phyloP scores from a whole-genome alignment of 2,113 vertebrate genomes.

The Lophochroa leadbeateri region DNA sequence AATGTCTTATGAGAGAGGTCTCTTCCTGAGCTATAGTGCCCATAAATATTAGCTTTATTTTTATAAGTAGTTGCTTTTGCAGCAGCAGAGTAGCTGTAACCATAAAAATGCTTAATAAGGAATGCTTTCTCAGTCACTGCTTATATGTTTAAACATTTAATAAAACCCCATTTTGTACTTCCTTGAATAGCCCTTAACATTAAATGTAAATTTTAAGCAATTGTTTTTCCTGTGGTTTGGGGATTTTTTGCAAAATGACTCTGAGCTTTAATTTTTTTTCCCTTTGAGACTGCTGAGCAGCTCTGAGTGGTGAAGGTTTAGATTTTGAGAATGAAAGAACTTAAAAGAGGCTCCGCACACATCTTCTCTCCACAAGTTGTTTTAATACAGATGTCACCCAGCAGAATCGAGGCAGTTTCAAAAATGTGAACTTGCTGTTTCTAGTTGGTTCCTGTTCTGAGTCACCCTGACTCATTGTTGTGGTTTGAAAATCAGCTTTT shows the following conservation, averaged over 20 bases:
- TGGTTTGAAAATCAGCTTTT: background rate
- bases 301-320: background rate
- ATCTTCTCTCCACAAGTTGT: background rate
- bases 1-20: conserved; percentile 18
- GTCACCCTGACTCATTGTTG: background rate
- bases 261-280: background rate
- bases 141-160: conserved; percentile 70
- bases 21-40: conserved; percentile 29
- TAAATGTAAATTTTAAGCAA: conserved; percentile 72
- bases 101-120: conserved; percentile 73
- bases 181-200: conserved; percentile 62
- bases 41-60: conserved; percentile 61
- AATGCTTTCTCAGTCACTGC: conserved; percentile 46
- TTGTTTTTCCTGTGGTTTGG: conserved; percentile 44
- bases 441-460: background rate
- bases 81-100: conserved; percentile 44
- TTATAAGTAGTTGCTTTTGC: conserved; percentile 27
- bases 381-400: background rate
- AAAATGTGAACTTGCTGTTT: background rate
- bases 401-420: background rate
- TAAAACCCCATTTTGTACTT: conserved; percentile 50
- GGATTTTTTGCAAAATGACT: conserved; percentile 28
- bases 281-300: background rate
- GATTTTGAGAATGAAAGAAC: background rate
- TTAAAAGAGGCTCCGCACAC: background rate